Conservation (phyloP, 2,797 vertebrate species). For the Antrozous pallidus region DNA sequence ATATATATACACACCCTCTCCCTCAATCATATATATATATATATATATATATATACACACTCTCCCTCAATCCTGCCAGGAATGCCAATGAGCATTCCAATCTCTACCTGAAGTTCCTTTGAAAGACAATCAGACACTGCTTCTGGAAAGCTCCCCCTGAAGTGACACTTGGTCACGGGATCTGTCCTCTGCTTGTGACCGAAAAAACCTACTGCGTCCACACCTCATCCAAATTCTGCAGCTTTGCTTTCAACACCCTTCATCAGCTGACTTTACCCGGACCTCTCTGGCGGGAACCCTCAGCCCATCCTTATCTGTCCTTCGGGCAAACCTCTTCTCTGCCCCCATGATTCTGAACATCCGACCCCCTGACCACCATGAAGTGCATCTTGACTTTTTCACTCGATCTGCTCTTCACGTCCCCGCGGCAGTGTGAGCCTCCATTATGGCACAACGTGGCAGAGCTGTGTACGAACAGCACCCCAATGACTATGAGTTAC, state of each 20-base stretch:
- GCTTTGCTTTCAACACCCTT: neutral
- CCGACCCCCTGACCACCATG: neutral
- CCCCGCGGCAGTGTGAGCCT: neutral
- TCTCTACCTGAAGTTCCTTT: neutral
- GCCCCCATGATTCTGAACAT: neutral
- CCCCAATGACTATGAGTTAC: neutral
- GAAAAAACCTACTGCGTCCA: neutral
- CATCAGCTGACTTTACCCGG: neutral
- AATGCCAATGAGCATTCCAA: neutral
- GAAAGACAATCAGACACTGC: neutral
- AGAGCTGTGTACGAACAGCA: too few relatives aligned
- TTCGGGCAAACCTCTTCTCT: neutral
- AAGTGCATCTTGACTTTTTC: neutral
- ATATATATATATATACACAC: neutral
- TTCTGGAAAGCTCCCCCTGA: neutral
- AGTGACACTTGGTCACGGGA: neutral
- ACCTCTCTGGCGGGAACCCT: neutral
- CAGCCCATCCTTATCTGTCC: too few relatives aligned
- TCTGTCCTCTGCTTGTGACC: neutral
- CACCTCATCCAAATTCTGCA: neutral
- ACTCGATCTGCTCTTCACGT: neutral
- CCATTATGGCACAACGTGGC: accelerated
- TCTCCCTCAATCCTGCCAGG: neutral
- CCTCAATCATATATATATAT: too few relatives aligned
- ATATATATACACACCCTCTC: neutral